phyloP scores from a whole-genome alignment of 2,888 invertebrate species.

The Asteroscopus sphinx region DNA sequence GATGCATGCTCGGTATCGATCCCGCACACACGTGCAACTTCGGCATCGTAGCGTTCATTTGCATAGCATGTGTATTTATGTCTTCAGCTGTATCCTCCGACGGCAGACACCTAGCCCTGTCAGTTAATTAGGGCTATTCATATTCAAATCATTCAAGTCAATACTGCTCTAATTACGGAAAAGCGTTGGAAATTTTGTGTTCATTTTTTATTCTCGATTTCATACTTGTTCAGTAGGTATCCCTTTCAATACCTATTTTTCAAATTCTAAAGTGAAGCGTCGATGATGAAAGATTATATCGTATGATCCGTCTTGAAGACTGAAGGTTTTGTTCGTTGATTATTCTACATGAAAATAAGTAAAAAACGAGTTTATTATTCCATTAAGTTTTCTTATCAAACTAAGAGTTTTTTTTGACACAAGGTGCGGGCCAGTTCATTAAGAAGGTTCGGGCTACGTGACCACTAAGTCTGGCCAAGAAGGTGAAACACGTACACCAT shows the following conservation, averaged over 20 bases:
- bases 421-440: slow-evolving; percentile 8
- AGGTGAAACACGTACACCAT: slow-evolving; percentile 38
- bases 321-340: too few species aligned
- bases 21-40: slow-evolving; percentile 40
- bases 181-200: neutral
- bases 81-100: slow-evolving; percentile 24
- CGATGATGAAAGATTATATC: too few species aligned
- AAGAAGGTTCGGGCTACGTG: slow-evolving; percentile 17
- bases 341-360: slow-evolving; percentile 5
- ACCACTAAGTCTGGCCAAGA: slow-evolving; percentile 15
- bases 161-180: slow-evolving; percentile 28
- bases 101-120: slow-evolving; percentile 18
- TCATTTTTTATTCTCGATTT: slow-evolving; percentile 1
- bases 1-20: slow-evolving; percentile 43
- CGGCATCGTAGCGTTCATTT: slow-evolving; percentile 37
- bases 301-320: too few species aligned
- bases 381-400: slow-evolving; percentile 5
- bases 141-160: slow-evolving; percentile 36
- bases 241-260: too few species aligned
- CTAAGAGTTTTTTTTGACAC: slow-evolving; percentile 6
- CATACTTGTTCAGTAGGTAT: neutral
- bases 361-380: slow-evolving; percentile 4
- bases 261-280: too few species aligned
- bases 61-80: slow-evolving; percentile 34
- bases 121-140: slow-evolving; percentile 43